A percentile compares a stretch with the other conserved stretches of the same genome.
Conservation (phyloP, 64 coral and sea anemone species). For the Dendrophyllia cribrosa region DNA sequence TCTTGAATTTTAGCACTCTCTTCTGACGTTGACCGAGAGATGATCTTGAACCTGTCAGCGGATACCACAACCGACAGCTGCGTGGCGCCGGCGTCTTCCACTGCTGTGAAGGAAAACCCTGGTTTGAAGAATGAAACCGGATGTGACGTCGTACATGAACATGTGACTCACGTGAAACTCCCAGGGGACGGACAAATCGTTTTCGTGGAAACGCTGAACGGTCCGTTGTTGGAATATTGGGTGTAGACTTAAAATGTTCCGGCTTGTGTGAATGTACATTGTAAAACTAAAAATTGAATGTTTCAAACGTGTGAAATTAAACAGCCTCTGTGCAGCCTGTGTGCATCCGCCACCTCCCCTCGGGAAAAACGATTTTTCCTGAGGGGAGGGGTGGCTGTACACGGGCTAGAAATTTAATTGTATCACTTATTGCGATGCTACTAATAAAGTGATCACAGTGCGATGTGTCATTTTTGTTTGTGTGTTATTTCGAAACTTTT, state of each 20-base stretch:
- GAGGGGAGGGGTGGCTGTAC: no score
- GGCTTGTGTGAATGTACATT: neutral
- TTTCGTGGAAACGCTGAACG: conserved; percentile 16
- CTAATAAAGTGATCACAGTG: no score
- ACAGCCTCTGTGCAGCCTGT: no score
- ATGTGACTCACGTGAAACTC: neutral
- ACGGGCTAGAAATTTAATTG: no score
- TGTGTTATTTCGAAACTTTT: no score
- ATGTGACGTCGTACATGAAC: neutral
- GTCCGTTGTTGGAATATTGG: conserved; percentile 31
- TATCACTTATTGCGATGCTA: no score
- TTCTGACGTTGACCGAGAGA: neutral
- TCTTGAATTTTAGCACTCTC: neutral
- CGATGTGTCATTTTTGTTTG: no score
- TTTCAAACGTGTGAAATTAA: no score
- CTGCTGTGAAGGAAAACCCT: neutral
- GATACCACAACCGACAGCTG: neutral
- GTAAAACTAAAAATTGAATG: no score
- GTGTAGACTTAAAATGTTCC: neutral
- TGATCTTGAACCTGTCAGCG: neutral
- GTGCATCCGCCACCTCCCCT: no score
- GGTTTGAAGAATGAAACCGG: neutral
- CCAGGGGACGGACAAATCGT: neutral
- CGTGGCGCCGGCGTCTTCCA: neutral
- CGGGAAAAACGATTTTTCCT: no score